Evolutionary conservation across 2,888 invertebrate genomes (phyloP), one percentile per base, ranked within the genome.

Genomic region (Drosophila demipolita): DNA sequence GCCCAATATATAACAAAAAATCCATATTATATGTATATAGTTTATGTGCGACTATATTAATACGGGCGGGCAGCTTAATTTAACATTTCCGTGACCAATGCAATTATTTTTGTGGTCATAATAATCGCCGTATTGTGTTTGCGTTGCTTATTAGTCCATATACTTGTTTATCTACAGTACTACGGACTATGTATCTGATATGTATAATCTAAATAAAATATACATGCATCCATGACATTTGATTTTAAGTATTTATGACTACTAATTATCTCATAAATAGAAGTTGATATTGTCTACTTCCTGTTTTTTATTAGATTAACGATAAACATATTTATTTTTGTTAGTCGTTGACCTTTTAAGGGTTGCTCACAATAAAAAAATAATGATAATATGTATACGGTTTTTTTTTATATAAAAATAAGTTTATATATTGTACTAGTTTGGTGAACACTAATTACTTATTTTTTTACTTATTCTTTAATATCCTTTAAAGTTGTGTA

Each of bases 11-110:
- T 29, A 55, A 49, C 5, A 50, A 38, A 64, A 58, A 78, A 65
- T 77, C 53, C 52, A 52, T 72, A 66, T 48, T 12, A 8, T 49
- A 26, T 17, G 4, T 54, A 11, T 23, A 9, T 29, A 38, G 38
- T 60, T 29, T 36, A 11, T 40, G 23, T 23, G 49, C 29, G 49
- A 15, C 12, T 12, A 49, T 36, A 17, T 23, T 15, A 48, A 60
- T 73, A n/a, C 57, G 55, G 53, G n/a, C 38, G 33, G 60, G 53
- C 70, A 69, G 50, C 67, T 79, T 91, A 83, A 91, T 91, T 91
- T 79, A 87, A 79, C 80, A 79, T 86, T 92, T 90, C 83, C 92
- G 92, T 91, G 91, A 91, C 91, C 64, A 64, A 66, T 71, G 81
- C 76, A 82, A 91, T 91, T 89, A 91, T 80, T 73, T 76, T 69